Conservation (phyloP, 2,888 invertebrate species). For the Dryocosmus kuriphilus region DNA sequence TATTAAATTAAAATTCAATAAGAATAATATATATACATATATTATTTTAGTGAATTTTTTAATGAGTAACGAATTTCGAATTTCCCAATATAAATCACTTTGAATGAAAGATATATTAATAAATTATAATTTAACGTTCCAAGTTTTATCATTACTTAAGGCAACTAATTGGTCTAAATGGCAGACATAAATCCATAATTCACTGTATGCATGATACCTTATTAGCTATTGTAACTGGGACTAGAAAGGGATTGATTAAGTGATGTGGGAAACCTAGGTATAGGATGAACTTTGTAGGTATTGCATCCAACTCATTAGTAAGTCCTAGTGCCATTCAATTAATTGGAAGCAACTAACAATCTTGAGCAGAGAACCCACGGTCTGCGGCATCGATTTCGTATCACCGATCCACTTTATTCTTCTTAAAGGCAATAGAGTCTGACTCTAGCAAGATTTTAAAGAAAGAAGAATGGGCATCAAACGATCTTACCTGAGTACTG, state of each 20-base stretch:
- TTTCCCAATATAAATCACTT: too few relatives aligned
- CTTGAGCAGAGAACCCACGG: constrained; percentile 50
- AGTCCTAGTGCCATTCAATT: constrained; percentile 64
- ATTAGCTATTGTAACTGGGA: constrained; percentile 13
- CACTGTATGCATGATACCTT: constrained; percentile 3
- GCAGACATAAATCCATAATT: constrained; percentile 8
- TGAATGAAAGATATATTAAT: not conserved
- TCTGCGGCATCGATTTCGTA: constrained; percentile 40
- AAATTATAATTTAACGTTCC: not conserved
- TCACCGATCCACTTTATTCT: constrained; percentile 33
- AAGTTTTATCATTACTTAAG: not conserved
- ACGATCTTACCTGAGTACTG: not conserved
- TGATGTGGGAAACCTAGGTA: constrained; percentile 19
- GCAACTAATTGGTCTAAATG: constrained; percentile 1
- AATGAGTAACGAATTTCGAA: too few relatives aligned
- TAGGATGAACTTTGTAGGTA: not conserved
- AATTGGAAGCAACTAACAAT: constrained; percentile 60
- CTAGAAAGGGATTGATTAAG: constrained; percentile 17
- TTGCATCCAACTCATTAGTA: constrained; percentile 60
- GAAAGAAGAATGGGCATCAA: constrained; percentile 45
- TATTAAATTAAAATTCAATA: too few relatives aligned
- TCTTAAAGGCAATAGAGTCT: constrained; percentile 28
- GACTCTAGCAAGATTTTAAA: constrained; percentile 49
- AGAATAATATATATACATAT: too few relatives aligned
- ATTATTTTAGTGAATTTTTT: too few relatives aligned